Evolutionary conservation across 2,113 vertebrate genomes (phyloP).

Genomic region (Urocitellus parryii): DNA sequence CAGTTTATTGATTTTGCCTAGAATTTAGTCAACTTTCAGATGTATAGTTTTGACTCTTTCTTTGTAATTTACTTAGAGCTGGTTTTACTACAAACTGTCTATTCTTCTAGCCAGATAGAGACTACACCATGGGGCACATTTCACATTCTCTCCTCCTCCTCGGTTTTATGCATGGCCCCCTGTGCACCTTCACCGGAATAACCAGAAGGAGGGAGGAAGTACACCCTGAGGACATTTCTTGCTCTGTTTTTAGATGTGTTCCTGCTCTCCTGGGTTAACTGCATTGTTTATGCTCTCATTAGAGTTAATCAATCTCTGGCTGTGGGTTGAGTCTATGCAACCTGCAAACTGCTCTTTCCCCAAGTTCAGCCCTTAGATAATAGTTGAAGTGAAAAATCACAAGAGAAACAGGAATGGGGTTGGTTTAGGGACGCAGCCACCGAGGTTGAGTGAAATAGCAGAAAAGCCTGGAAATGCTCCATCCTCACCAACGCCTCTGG

Average conservation of each 20-base stretch:
- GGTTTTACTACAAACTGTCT: background rate
- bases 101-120: background rate
- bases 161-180: background rate
- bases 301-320: background rate
- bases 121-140: background rate
- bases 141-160: too few species aligned
- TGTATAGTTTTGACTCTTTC: background rate
- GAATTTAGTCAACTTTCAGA: background rate
- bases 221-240: too few species aligned
- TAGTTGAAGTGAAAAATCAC: background rate
- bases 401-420: background rate
- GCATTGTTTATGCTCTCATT: background rate
- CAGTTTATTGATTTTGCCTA: background rate
- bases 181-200: background rate
- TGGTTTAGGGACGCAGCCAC: background rate
- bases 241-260: background rate
- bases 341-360: background rate
- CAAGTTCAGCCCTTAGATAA: background rate
- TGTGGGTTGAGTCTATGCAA: background rate
- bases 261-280: background rate
- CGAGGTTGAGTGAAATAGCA: background rate
- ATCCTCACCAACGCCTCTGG: fast-evolving
- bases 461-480: too few species aligned
- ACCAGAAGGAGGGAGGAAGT: background rate
- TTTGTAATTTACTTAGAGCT: background rate